phyloP scores from a whole-genome alignment of 2,113 vertebrate species.

The Machaerirhynchus nigripectus region DNA sequence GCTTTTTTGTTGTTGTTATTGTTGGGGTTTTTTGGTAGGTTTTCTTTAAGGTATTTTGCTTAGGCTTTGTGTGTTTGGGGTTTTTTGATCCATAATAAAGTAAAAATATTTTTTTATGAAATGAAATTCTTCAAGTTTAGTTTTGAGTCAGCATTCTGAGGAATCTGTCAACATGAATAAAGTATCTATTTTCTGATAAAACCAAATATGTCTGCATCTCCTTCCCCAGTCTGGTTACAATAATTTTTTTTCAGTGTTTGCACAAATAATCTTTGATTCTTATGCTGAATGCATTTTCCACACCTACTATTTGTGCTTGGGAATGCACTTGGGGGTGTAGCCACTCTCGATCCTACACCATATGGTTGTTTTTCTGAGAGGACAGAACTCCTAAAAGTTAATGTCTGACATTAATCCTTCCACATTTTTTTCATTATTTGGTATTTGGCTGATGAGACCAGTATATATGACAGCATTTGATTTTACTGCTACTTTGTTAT shows the following conservation, averaged over 20 bases:
- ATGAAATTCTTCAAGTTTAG: neutral
- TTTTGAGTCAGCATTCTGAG: neutral
- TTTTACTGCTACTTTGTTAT: neutral
- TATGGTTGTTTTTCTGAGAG: neutral
- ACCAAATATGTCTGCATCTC: neutral
- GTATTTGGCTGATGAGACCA: neutral
- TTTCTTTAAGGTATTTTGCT: neutral
- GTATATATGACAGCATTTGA: neutral
- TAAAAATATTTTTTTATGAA: neutral
- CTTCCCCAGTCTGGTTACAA: neutral
- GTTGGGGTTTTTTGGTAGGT: too few relatives aligned
- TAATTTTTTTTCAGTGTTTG: neutral
- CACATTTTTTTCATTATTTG: neutral
- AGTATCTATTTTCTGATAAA: neutral
- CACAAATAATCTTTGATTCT: neutral
- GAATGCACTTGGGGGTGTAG: accelerated
- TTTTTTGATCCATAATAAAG: neutral
- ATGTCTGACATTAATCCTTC: neutral
- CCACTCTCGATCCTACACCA: neutral
- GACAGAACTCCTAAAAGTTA: neutral
- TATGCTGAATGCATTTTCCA: neutral
- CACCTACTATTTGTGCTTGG: neutral
- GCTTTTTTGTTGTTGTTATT: neutral
- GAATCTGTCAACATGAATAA: neutral
- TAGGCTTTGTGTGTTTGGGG: accelerated